Base-by-base conservation (phyloP, 2,797 vertebrate species). In the Acanthornis magna region DNA sequence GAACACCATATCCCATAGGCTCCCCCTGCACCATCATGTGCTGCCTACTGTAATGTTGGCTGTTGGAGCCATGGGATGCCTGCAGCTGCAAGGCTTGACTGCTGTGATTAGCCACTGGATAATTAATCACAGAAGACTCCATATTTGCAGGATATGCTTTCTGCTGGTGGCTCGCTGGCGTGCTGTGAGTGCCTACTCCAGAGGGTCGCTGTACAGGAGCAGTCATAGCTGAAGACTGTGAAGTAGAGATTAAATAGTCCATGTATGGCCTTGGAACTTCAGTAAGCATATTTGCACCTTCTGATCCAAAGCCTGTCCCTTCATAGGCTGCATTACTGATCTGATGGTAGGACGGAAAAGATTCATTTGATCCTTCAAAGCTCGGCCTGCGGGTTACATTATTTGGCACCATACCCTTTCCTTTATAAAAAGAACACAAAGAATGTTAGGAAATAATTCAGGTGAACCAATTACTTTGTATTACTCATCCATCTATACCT, bases 171-270 rank as follows among this genome's bases (percentile, higher is more conserved):
- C 94, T 89, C 1, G 94, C 27, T 2, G 98, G 93, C 34, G 97
- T 74, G 9, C 98, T 97, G 91, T 99, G 99, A 50, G 97, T 94
- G 60, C 98, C 97, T 92, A 98, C 98, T 17, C 97, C 98, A 5
- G 98, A 94, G 10, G 98, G 98, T 11, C 98, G 98, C 66, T 98
- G 98, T 92, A 98, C 98, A 8, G 98, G 97, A 95, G 98, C 98
- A 51, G 98, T 98, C 98, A 99, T 98, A 67, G 98, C 84, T 8
- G 98, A 95, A 67, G 98, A 97, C 96, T 98, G 98, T 2, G 98
- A 95, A 67, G 98, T 89, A 72, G 98, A 98, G 91, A 99, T 98
- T 97, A 99, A 98, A 95, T 99, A 99, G 97, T 99, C 99, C 97
- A 99, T 98, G 90, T 99, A 99, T 2, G 98, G 97, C 91, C 98